Evolutionary conservation across 2,888 invertebrate genomes (phyloP), one percentile per base, ranked within the genome.

Genomic region (Agapetus fuscipes): DNA sequence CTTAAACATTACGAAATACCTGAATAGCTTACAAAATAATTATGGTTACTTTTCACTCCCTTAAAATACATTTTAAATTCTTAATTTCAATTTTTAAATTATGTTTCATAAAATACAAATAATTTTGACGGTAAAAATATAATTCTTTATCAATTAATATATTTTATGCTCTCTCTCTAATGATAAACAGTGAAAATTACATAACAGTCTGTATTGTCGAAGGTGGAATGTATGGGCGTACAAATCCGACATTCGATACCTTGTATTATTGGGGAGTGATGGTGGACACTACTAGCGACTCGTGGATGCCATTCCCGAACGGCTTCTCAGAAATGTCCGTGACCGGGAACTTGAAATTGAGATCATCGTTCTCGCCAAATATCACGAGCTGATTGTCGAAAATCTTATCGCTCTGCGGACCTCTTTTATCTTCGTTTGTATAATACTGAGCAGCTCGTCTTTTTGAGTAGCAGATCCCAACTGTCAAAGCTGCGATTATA

Each of bases 381-480:
- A 63, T 56, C 12, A 62, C 61, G 12, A 60, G 56, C 3, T 62
- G 56, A 44, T 60, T 60, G 42, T 62, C 58, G 48, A 63, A 62
- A 39, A 57, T 62, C 28, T 61, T 57, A 38, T 65, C 56, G 45
- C 59, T 58, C 40, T 56, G 58, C 26, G 56, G 56, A 34, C 37
- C 3, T 43, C 67, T 61, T 48, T 79, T 78, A 56, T 83, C 84
- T 59, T 86, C 86, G 55, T 84, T 77, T 7, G 86, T 87, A 57
- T 86, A 86, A 60, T 87, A 87, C 31, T 76, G 75, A 3, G 80
- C 79, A 3, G 80, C 78, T 48, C 80, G 74, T 41, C 78, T 76
- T 29, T 80, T 71, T 50, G 81, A 78, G 52, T 80, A 83, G 51
- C 76, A 74, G 35, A 82, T 62, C 2, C 74, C 74, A 1, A 69